Conservation (phyloP, 1,140 invertebrate genomes). For the Drosophila kikkawai region DNA sequence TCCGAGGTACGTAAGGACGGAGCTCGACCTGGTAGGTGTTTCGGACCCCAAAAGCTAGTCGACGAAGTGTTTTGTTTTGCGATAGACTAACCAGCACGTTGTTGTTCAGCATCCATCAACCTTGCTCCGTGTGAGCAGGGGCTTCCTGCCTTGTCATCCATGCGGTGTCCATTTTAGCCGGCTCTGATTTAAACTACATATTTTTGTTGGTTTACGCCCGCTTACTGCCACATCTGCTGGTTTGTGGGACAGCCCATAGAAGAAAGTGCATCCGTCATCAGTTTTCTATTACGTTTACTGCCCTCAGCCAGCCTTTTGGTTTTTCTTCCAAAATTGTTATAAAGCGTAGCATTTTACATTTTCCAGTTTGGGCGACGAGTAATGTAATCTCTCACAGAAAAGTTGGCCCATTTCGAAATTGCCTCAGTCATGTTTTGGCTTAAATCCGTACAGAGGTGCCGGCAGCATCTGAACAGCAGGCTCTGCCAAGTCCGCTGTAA, state of each 20-base stretch:
- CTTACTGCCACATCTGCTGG: slow-evolving; percentile 41
- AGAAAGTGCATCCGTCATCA: slow-evolving; percentile 46
- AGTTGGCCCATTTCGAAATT: slow-evolving; percentile 46
- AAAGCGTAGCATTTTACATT: slow-evolving; percentile 37
- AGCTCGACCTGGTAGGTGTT: background rate
- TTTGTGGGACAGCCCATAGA: slow-evolving; percentile 9
- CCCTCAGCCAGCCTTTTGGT: slow-evolving; percentile 7
- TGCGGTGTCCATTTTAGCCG: slow-evolving; percentile 2
- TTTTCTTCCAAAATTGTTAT: slow-evolving; percentile 33
- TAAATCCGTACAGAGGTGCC: slow-evolving; percentile 46
- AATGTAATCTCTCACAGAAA: slow-evolving; percentile 6
- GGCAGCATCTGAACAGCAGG: slow-evolving; percentile 55
- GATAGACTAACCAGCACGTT: slow-evolving; percentile 17
- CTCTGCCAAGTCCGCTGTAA: slow-evolving; percentile 46
- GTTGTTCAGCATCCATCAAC: slow-evolving; percentile 3
- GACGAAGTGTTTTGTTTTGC: slow-evolving; percentile 12
- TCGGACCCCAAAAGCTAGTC: background rate
- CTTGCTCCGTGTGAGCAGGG: background rate
- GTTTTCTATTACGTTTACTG: slow-evolving; percentile 19
- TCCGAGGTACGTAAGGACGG: slow-evolving; percentile 34
- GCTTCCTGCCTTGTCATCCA: slow-evolving; percentile 11
- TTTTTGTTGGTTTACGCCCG: slow-evolving; percentile 8
- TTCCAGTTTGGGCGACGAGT: slow-evolving; percentile 37
- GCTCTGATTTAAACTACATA: background rate
- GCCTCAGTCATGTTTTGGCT: slow-evolving; percentile 63